phyloP scores from a whole-genome alignment of 2,797 vertebrate species.

The Apodemus agrarius region DNA sequence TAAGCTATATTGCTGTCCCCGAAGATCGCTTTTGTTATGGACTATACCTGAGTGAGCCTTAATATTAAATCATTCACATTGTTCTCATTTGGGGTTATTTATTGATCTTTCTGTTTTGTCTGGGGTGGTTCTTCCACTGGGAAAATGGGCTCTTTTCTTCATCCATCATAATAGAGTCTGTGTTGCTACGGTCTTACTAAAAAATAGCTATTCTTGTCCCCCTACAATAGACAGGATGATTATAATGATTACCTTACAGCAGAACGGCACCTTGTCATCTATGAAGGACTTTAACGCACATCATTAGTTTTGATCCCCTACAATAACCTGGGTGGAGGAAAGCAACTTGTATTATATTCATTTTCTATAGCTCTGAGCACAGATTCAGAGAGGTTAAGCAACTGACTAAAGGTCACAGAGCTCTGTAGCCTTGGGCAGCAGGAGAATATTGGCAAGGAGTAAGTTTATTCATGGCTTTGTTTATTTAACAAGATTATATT shows the following conservation, averaged over 20 bases:
- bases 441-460: slow-evolving; percentile 36
- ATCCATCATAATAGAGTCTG: slow-evolving; percentile 14
- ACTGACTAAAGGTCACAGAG: slow-evolving; percentile 52
- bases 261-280: background rate
- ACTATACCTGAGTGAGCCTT: background rate
- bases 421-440: background rate
- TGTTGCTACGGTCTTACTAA: background rate
- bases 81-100: slow-evolving; percentile 29
- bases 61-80: slow-evolving; percentile 35
- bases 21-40: slow-evolving; percentile 44
- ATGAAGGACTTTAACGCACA: background rate
- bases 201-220: background rate
- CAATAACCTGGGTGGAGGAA: slow-evolving; percentile 24
- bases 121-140: slow-evolving; percentile 34
- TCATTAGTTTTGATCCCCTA: slow-evolving; percentile 36
- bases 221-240: background rate
- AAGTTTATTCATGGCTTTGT: slow-evolving; percentile 45
- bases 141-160: slow-evolving; percentile 55
- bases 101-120: slow-evolving; percentile 56
- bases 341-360: background rate
- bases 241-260: background rate
- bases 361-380: slow-evolving; percentile 43
- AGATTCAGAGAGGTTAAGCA: slow-evolving; percentile 55
- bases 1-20: background rate
- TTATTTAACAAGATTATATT: slow-evolving; percentile 38